Evolutionary conservation across 2,113 vertebrate genomes (phyloP).

Genomic region (Microcebus ravelobensis): DNA sequence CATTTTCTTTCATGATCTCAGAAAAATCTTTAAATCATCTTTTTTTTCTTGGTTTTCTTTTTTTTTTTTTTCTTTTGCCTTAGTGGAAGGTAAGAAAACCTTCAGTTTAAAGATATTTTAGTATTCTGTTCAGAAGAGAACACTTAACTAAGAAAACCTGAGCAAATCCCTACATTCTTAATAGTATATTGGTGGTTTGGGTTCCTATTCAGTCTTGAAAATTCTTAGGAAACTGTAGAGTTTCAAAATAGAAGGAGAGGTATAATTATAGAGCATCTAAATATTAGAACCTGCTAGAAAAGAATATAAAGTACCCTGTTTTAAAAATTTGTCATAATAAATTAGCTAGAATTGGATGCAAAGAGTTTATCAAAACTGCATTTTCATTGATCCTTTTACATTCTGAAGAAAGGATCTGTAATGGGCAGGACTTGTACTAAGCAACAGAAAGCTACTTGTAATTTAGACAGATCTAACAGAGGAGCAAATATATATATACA

Average conservation of each 20-base stretch:
- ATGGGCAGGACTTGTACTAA: background rate
- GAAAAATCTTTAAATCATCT: slow-evolving; percentile 24
- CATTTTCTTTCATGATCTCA: slow-evolving; percentile 38
- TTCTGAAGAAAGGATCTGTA: background rate
- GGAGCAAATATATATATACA: background rate
- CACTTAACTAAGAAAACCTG: background rate
- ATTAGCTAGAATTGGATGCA: background rate
- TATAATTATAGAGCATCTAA: background rate
- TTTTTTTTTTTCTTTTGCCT: background rate
- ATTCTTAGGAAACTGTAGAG: background rate
- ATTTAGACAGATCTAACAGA: background rate
- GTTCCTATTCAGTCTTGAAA: background rate
- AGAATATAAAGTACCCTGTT: background rate
- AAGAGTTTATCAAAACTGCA: slow-evolving; percentile 15
- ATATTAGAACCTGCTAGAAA: background rate
- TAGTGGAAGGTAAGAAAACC: background rate
- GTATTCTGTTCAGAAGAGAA: background rate
- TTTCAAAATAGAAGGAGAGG: background rate
- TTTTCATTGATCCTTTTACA: background rate
- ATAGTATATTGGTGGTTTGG: background rate
- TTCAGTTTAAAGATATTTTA: background rate
- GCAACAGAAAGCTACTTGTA: background rate
- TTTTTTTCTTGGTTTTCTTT: background rate
- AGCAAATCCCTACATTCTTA: background rate
- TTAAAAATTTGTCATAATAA: slow-evolving; percentile 13